phyloP scores from a whole-genome alignment of 2,888 invertebrate genomes.

The Steinernema carpocapsae region DNA sequence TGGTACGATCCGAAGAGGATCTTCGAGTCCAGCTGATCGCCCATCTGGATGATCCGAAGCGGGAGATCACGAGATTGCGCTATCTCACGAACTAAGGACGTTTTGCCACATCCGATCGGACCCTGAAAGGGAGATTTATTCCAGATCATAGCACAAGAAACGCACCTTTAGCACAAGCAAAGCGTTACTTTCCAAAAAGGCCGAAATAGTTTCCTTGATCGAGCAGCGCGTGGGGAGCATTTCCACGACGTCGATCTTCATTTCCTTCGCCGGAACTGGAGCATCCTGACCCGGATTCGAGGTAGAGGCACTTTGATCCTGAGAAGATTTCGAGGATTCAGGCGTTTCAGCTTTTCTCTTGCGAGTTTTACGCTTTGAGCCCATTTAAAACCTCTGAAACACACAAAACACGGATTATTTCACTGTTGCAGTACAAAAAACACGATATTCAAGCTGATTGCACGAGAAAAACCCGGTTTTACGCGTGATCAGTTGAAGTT shows the following conservation, averaged over 20 bases:
- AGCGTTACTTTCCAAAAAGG: not conserved
- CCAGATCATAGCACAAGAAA: not conserved
- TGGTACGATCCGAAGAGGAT: conserved; percentile 87
- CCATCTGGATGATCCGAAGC: conserved; percentile 86
- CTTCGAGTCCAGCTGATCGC: conserved; percentile 94
- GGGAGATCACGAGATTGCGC: conserved; percentile 76
- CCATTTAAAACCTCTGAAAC: conserved; percentile 11
- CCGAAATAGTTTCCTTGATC: conserved; percentile 4
- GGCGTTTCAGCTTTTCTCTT: conserved; percentile 17
- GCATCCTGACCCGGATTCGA: not conserved
- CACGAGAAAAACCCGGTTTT: not conserved
- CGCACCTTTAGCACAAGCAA: not conserved
- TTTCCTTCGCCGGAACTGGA: conserved; percentile 7
- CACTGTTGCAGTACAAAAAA: not conserved
- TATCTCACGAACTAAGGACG: conserved; percentile 84
- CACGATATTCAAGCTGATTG: not conserved
- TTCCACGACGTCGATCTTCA: conserved; percentile 10
- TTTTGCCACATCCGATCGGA: conserved; percentile 93
- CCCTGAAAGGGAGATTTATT: conserved; percentile 76
- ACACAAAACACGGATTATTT: not conserved
- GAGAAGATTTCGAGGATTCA: not conserved
- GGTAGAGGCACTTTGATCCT: not conserved
- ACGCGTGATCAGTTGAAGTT: not conserved
- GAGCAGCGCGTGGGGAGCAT: conserved; percentile 2
- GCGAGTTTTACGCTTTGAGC: not conserved